Conservation (phyloP, 2,113 vertebrate genomes). For the Hyla sarda region DNA sequence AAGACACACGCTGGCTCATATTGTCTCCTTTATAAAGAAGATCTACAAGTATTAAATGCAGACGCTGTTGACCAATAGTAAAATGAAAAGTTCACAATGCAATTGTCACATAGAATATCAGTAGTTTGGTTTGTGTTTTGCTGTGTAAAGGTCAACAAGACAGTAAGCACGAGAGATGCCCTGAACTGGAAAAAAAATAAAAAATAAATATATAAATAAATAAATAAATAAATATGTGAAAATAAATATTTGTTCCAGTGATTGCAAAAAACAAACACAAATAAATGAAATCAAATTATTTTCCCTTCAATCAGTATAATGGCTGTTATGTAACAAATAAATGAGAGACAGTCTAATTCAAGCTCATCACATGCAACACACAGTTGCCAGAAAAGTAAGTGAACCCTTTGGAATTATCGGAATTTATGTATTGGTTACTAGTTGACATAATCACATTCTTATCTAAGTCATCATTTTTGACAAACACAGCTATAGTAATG, state of each 20-base stretch:
- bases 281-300: background rate
- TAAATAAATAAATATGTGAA: background rate
- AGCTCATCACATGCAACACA: background rate
- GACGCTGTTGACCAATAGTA: constrained; percentile 33
- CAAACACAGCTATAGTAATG: no score
- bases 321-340: background rate
- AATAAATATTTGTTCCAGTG: background rate
- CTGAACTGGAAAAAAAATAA: background rate
- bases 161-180: background rate
- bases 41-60: background rate
- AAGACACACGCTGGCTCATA: background rate
- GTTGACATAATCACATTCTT: no score
- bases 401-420: no score
- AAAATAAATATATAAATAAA: background rate
- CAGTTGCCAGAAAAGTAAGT: no score
- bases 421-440: no score
- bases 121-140: constrained; percentile 26
- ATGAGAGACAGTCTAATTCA: background rate
- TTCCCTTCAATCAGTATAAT: background rate
- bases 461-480: no score
- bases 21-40: constrained; percentile 5
- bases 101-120: constrained; percentile 46
- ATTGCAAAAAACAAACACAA: background rate
- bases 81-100: constrained; percentile 50
- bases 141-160: constrained; percentile 48